These are phyloP conservation scores for Phymanthus crucifer DNA, from an alignment of 92 coral and sea anemone genomes.

Conservation along the genomic window DNA sequence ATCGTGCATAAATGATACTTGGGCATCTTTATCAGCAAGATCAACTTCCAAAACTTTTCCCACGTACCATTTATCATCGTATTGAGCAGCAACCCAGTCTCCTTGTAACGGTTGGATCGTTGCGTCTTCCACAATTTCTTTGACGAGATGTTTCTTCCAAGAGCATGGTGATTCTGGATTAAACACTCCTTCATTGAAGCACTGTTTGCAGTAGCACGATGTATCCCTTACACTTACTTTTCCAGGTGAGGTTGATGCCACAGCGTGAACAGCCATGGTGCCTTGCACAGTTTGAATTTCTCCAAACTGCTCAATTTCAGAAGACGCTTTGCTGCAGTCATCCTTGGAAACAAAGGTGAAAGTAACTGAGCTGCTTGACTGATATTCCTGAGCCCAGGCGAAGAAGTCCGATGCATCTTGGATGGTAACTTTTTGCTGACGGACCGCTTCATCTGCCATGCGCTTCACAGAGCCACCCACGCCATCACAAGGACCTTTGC, in stretches of 20 bases:
- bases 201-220: conserved; percentile 41
- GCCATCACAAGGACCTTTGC: too few relatives aligned
- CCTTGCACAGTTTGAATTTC: conserved; percentile 28
- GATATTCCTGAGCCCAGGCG: too few relatives aligned
- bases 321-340: neutral
- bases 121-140: conserved; percentile 23
- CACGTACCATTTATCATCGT: conserved; percentile 23
- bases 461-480: too few relatives aligned
- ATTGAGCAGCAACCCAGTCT: neutral
- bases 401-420: too few relatives aligned
- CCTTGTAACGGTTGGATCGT: conserved; percentile 16
- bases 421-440: too few relatives aligned
- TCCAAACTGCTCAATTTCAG: neutral
- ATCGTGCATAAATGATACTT: conserved; percentile 17
- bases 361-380: too few relatives aligned
- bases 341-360: too few relatives aligned
- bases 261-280: conserved; percentile 49
- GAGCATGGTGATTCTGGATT: conserved; percentile 24
- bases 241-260: conserved; percentile 14
- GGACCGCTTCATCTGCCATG: too few relatives aligned
- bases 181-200: conserved; percentile 6
- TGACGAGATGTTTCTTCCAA: conserved; percentile 30
- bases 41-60: conserved; percentile 38
- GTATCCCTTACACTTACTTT: conserved; percentile 38
- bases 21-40: neutral